These are phyloP conservation scores for Hippopotamyrus pictus DNA, from an alignment of 2,797 vertebrate species.

Conservation along the genomic window DNA sequence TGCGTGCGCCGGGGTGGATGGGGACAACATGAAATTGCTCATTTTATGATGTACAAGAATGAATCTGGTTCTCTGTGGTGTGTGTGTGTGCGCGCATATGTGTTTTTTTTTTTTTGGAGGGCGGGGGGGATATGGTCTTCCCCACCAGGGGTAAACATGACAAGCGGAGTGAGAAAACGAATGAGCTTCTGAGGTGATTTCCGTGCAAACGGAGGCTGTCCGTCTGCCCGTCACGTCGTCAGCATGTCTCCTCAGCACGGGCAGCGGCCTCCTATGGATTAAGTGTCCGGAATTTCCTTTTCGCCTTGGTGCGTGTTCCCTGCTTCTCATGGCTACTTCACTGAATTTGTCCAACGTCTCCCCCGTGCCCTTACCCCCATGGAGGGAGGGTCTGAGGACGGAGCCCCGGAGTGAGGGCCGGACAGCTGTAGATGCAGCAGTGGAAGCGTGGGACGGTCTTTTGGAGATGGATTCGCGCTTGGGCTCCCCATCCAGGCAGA, in stretches of 20 bases:
- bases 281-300: background rate
- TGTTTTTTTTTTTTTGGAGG: background rate
- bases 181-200: background rate
- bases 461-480: too few relatives aligned
- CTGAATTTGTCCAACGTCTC: too few relatives aligned
- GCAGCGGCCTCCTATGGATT: background rate
- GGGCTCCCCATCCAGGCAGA: too few relatives aligned
- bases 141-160: background rate
- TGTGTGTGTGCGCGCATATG: background rate
- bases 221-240: background rate
- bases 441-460: background rate
- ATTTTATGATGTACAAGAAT: background rate
- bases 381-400: background rate
- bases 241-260: background rate
- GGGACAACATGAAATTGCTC: background rate
- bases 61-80: background rate
- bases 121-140: too few relatives aligned
- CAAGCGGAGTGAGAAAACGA: background rate
- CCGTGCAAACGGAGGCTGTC: background rate
- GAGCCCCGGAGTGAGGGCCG: background rate
- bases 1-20: background rate
- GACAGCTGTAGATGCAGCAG: background rate
- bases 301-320: background rate
- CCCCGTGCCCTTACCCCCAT: background rate
- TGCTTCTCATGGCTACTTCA: too few relatives aligned